Conservation (phyloP, 2,888 invertebrate genomes). For the Idaea aversata region DNA sequence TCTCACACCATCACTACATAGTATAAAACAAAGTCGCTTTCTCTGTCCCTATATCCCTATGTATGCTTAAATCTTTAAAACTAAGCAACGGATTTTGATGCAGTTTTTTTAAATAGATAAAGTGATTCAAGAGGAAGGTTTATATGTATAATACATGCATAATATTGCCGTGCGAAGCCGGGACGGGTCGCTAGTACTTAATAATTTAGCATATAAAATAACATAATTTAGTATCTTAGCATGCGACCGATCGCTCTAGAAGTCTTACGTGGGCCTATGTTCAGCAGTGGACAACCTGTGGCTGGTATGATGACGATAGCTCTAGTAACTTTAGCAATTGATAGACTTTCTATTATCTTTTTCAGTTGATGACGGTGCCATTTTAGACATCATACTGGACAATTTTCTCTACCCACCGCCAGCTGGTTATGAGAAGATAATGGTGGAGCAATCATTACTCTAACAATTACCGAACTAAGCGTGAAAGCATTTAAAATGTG, state of each 20-base stretch:
- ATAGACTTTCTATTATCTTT: slow-evolving; percentile 12
- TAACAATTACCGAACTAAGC: slow-evolving; percentile 73
- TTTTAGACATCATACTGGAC: slow-evolving; percentile 95
- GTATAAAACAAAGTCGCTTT: not conserved
- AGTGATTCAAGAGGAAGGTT: too few species aligned
- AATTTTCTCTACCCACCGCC: slow-evolving; percentile 92
- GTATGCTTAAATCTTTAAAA: too few species aligned
- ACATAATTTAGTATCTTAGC: too few species aligned
- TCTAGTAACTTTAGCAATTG: not conserved
- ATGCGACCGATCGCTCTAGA: too few species aligned
- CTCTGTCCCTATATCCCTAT: too few species aligned
- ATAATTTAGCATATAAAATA: not conserved
- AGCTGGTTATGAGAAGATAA: slow-evolving; percentile 95
- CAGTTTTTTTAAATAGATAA: too few species aligned
- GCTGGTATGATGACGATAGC: too few species aligned
- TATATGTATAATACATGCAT: too few species aligned
- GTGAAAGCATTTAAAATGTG: not conserved
- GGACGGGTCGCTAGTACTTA: not conserved
- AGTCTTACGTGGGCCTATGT: too few species aligned
- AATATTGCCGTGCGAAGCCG: not conserved
- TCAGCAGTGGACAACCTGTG: too few species aligned
- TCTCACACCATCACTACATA: not conserved
- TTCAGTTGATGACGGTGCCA: slow-evolving; percentile 98
- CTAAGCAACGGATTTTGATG: too few species aligned
- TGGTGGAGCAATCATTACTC: slow-evolving; percentile 97